These are phyloP conservation scores for Actinostola sp. DNA, from an alignment of 92 coral and sea anemone species.

Conservation along the genomic window DNA sequence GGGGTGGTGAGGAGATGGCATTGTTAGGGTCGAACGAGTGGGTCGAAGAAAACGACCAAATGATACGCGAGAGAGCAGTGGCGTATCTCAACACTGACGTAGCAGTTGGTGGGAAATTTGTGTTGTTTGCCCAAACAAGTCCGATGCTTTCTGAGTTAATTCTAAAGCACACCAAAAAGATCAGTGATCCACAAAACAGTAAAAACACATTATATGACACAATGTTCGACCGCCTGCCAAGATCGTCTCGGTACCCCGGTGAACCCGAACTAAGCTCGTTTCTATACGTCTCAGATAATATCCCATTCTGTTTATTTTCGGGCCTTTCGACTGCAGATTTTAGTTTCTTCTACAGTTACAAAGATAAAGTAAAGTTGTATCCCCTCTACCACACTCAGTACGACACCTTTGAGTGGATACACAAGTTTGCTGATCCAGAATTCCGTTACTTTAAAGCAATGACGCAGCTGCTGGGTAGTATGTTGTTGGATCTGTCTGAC, in stretches of 20 bases:
- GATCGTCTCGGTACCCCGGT: conserved; percentile 21
- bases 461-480: conserved; percentile 74
- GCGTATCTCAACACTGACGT: conserved; percentile 72
- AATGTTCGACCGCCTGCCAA: conserved; percentile 48
- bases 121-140: conserved; percentile 46
- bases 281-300: conserved; percentile 70
- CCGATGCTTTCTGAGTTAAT: conserved; percentile 54
- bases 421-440: conserved; percentile 77
- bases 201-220: conserved; percentile 45
- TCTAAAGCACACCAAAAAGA: conserved; percentile 44
- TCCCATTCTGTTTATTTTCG: conserved; percentile 63
- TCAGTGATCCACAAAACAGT: conserved; percentile 36
- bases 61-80: conserved; percentile 56
- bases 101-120: conserved; percentile 58
- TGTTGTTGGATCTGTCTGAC: conserved; percentile 73
- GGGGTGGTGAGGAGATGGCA: conserved; percentile 71
- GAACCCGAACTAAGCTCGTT: conserved; percentile 45
- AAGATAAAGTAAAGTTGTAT: conserved; percentile 43
- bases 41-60: conserved; percentile 52
- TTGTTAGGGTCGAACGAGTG: conserved; percentile 63
- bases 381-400: conserved; percentile 88
- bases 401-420: conserved; percentile 85
- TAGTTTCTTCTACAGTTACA: conserved; percentile 71
- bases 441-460: conserved; percentile 77
- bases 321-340: conserved; percentile 89